Evolutionary conservation across 2,113 vertebrate genomes (phyloP), one percentile per base, ranked within the genome.

Genomic region (Raja brachyura): DNA sequence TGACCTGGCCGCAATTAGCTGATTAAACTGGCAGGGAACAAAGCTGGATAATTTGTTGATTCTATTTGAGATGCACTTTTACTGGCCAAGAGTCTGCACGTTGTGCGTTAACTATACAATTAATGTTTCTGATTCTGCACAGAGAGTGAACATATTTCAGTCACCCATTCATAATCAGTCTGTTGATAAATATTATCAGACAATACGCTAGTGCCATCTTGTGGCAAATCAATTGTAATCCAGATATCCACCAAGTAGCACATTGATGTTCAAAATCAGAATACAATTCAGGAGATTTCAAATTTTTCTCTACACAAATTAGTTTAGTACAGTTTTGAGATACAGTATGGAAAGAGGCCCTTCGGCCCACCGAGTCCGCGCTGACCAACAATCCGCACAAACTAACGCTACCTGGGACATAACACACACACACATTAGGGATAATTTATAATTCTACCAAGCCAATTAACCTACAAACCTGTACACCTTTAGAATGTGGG

Each of bases 131-230:
- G 13, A 25, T 54, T 11, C 79, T 81, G 78, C 39, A 48, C 39
- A 3, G 79, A 59, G 22, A 83, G 10, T 33, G 7, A 77, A 77
- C 7, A 54, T 79, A 56, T 59, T 59, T 25, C 81, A 85, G 10
- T 25, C 14, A 61, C n/a, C 39, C 25, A 1, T 63, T 88, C 3
- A 88, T 18, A n/a, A 56, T 61, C 56, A 25, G 56, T 28, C 25
- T 1, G 4, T 28, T 54, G 54, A 1, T 9, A n/a, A 61, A 1
- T 11, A 25, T 88, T n/a, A n/a, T 28, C 56, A 31, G 31, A 61
- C 54, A 93, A 93, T 93, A 39, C 93, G 94, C 93, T 94, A 96
- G 93, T 96, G 96, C 96, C 96, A 96, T 93, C 96, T 95, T 95
- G 96, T 96, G 96, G 95, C 2, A 77, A 88, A 18, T 88, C 7